Conservation (phyloP, 1,140 invertebrate genomes). For the Dreissena polymorpha region DNA sequence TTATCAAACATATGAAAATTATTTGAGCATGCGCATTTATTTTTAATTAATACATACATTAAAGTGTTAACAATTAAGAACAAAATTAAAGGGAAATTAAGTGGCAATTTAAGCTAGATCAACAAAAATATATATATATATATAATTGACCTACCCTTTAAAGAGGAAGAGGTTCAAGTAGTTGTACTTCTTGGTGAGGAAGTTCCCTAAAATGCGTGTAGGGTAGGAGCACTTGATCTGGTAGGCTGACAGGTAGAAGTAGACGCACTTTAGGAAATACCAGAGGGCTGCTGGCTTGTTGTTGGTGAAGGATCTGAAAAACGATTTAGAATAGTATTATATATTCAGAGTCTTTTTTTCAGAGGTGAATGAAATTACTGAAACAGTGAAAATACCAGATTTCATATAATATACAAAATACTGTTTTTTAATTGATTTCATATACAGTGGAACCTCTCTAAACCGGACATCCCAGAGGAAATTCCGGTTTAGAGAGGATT, state of each 20-base stretch:
- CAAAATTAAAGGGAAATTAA: too few relatives aligned
- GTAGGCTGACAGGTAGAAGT: slow-evolving; percentile 95
- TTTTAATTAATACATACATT: too few relatives aligned
- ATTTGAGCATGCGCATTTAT: too few relatives aligned
- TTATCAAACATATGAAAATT: too few relatives aligned
- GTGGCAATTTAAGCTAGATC: not conserved
- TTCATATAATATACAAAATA: not conserved
- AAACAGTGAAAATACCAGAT: not conserved
- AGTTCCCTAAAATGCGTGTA: slow-evolving; percentile 93
- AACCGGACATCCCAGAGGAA: too few relatives aligned
- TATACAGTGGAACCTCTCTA: too few relatives aligned
- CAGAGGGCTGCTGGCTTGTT: slow-evolving; percentile 94
- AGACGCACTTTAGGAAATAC: slow-evolving; percentile 98
- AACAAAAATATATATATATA: not conserved
- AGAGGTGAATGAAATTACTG: too few relatives aligned
- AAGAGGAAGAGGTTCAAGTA: slow-evolving; percentile 95
- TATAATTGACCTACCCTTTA: slow-evolving; percentile 86
- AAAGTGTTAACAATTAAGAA: too few relatives aligned
- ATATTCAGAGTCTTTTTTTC: not conserved
- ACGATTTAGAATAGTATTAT: not conserved
- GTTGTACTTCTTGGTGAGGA: slow-evolving; percentile 96
- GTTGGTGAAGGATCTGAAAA: slow-evolving; percentile 88
- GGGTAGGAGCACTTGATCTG: slow-evolving; percentile 98
- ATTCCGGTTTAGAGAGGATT: too few relatives aligned
- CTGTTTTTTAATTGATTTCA: too few relatives aligned